Evolutionary conservation across 2,888 invertebrate species (phyloP).

Genomic region (Ypsolopha sequella): DNA sequence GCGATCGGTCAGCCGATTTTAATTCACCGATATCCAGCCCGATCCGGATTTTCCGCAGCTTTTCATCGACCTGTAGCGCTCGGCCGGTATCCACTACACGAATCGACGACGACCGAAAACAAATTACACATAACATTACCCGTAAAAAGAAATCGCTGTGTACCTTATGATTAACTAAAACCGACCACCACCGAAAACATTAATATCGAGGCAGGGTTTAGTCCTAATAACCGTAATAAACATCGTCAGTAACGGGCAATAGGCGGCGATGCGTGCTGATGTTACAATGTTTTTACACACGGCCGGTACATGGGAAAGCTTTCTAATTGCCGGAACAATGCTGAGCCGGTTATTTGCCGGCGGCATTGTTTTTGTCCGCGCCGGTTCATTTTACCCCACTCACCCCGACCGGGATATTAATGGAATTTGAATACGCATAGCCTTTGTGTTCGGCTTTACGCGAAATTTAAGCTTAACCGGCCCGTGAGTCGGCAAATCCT

Average conservation of each 20-base stretch:
- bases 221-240: slow-evolving; percentile 69
- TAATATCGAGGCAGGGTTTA: slow-evolving; percentile 59
- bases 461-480: slow-evolving; percentile 65
- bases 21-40: slow-evolving; percentile 35
- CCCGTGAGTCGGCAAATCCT: slow-evolving; percentile 50
- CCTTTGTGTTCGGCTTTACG: slow-evolving; percentile 68
- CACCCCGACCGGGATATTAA: slow-evolving; percentile 63
- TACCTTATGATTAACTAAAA: slow-evolving; percentile 39
- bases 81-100: slow-evolving; percentile 8
- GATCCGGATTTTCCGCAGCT: slow-evolving; percentile 39
- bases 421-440: slow-evolving; percentile 71
- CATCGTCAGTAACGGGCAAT: slow-evolving; percentile 69
- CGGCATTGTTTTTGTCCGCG: slow-evolving; percentile 70
- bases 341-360: slow-evolving; percentile 69
- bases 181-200: slow-evolving; percentile 49
- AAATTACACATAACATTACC: slow-evolving; percentile 5
- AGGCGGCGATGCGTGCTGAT: slow-evolving; percentile 69
- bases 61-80: slow-evolving; percentile 19
- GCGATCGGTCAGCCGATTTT: slow-evolving; percentile 38
- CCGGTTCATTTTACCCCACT: slow-evolving; percentile 68
- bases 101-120: slow-evolving; percentile 8
- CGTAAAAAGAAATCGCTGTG: slow-evolving; percentile 8
- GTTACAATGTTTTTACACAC: slow-evolving; percentile 70
- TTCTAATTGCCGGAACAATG: slow-evolving; percentile 72
- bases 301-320: slow-evolving; percentile 70